These are phyloP conservation scores for Ricordea florida DNA, from an alignment of 92 coral and sea anemone genomes.

Conservation along the genomic window DNA sequence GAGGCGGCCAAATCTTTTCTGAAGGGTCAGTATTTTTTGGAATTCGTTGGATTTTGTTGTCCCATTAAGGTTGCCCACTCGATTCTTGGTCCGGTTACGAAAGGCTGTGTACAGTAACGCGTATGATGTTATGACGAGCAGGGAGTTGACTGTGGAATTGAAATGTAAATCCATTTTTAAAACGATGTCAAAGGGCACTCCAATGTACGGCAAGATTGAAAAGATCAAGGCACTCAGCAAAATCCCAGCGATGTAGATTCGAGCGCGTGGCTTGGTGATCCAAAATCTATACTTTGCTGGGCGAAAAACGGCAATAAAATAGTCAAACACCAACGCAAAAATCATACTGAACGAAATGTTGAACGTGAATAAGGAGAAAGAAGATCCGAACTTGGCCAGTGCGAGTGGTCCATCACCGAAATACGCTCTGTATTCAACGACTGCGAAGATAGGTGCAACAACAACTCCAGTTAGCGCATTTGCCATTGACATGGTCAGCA, in stretches of 20 bases:
- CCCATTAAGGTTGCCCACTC: not conserved
- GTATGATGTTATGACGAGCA: not conserved
- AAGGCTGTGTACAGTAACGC: slow-evolving; percentile 12
- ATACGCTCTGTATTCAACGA: not conserved
- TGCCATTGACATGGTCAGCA: slow-evolving; percentile 1
- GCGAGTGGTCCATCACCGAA: not conserved
- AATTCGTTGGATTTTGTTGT: not conserved
- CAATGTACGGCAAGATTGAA: not conserved
- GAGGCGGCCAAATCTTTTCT: slow-evolving; percentile 11
- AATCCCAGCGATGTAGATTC: not conserved
- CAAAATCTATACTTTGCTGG: slow-evolving; percentile 10
- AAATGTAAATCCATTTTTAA: slow-evolving; percentile 3
- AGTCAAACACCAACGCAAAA: slow-evolving; percentile 10
- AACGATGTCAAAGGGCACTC: not conserved
- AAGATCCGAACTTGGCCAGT: not conserved
- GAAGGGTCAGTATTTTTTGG: not conserved
- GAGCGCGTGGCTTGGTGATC: slow-evolving; percentile 3
- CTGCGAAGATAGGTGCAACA: slow-evolving; percentile 14
- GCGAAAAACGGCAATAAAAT: slow-evolving; percentile 12
- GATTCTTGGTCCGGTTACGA: not conserved
- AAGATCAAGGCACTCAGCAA: not conserved
- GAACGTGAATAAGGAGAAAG: not conserved
- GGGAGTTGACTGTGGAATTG: slow-evolving; percentile 16
- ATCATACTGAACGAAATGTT: slow-evolving; percentile 19
- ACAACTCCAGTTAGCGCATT: not conserved